A percentile compares a stretch with the other conserved stretches of the same genome.
phyloP scores from a whole-genome alignment of 2,113 vertebrate genomes.

The Megaptera novaeangliae region DNA sequence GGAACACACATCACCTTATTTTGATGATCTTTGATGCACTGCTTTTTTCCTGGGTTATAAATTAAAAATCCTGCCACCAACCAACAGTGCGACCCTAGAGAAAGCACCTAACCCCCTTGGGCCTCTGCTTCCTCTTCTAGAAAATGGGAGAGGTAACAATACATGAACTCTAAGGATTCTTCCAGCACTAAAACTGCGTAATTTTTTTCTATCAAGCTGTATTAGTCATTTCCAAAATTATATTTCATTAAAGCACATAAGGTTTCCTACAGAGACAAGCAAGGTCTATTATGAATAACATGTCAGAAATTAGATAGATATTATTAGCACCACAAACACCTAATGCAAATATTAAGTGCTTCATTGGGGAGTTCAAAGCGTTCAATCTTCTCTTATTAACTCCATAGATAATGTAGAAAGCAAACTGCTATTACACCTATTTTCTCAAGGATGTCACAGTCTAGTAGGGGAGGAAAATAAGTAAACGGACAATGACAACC shows the following conservation, averaged over 20 bases:
- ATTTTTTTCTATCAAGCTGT: slow-evolving; percentile 12
- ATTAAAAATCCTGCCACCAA: neutral
- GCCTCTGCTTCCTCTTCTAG: neutral
- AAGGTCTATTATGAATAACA: slow-evolving; percentile 49
- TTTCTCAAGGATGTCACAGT: neutral
- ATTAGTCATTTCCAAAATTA: slow-evolving; percentile 63
- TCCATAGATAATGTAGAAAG: slow-evolving; percentile 1
- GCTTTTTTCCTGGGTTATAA: neutral
- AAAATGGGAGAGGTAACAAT: neutral
- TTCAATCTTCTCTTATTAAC: slow-evolving; percentile 34
- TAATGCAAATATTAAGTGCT: slow-evolving; percentile 37
- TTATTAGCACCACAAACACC: slow-evolving; percentile 56
- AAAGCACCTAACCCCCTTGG: neutral
- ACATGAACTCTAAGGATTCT: neutral
- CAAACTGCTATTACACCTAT: neutral
- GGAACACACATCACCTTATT: neutral
- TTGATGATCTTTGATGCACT: neutral
- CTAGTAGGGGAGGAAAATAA: slow-evolving; percentile 12
- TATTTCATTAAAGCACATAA: slow-evolving; percentile 48
- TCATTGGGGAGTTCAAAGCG: slow-evolving; percentile 39
- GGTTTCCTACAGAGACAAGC: slow-evolving; percentile 2
- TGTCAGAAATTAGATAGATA: slow-evolving; percentile 38
- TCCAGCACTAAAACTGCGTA: neutral
- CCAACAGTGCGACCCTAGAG: neutral
- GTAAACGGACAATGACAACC: neutral